Evolutionary conservation across 2,797 vertebrate genomes (phyloP).

Genomic region (Limnodromus scolopaceus): DNA sequence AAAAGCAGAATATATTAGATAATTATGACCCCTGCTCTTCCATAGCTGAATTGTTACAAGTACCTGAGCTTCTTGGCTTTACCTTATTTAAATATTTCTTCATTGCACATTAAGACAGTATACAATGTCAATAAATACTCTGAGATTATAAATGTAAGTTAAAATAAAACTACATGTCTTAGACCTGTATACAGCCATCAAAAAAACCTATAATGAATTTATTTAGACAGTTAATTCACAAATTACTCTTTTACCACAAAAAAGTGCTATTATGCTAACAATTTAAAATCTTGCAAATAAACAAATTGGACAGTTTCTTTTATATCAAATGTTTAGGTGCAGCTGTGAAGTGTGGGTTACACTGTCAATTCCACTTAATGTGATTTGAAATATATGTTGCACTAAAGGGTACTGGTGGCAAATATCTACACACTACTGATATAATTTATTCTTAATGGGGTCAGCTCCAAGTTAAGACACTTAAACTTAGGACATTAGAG

Average conservation of each 20-base stretch:
- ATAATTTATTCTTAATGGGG: background rate
- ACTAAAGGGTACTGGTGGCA: background rate
- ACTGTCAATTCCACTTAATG: background rate
- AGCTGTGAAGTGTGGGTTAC: background rate
- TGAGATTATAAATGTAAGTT: background rate
- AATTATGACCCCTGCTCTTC: background rate
- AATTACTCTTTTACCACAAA: background rate
- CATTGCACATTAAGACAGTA: background rate
- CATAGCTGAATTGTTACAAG: background rate
- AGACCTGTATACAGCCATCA: background rate
- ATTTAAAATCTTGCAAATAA: background rate
- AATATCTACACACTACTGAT: background rate
- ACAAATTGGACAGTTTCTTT: background rate
- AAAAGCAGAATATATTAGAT: background rate
- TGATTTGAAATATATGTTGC: background rate
- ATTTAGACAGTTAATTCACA: rapidly evolving
- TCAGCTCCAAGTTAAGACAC: background rate
- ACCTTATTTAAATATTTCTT: background rate
- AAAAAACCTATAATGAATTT: background rate
- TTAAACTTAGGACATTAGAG: background rate
- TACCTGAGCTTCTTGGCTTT: background rate
- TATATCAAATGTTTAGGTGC: background rate
- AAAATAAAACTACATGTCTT: background rate
- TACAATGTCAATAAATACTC: background rate
- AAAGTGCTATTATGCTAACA: background rate